A percentile compares a stretch with the other conserved stretches of the same genome.
Evolutionary conservation across 2,113 vertebrate genomes (phyloP).

Genomic region (Geococcyx californianus): DNA sequence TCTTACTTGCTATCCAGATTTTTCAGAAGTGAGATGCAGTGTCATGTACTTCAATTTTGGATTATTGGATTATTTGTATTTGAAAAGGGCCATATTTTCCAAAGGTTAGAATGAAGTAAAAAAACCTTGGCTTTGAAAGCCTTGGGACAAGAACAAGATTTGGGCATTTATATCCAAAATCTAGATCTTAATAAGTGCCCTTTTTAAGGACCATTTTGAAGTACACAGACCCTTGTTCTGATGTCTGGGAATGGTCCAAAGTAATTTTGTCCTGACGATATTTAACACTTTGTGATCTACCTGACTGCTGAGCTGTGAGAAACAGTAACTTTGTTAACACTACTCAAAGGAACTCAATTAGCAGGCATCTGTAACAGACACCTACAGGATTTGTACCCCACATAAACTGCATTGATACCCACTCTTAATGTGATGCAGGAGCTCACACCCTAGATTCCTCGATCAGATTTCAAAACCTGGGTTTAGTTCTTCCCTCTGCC

Average conservation of each 20-base stretch:
- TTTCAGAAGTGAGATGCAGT: not conserved
- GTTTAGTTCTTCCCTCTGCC: not conserved
- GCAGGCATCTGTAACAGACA: not conserved
- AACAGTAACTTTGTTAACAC: not conserved
- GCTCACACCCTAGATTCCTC: not conserved
- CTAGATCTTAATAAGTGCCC: no score
- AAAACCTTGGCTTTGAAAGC: not conserved
- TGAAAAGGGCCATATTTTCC: not conserved
- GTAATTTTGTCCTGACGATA: not conserved
- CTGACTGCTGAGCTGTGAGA: not conserved
- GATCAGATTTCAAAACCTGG: not conserved
- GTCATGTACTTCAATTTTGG: not conserved
- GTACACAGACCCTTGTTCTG: not conserved
- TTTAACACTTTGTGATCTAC: not conserved
- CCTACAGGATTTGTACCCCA: not conserved
- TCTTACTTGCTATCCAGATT: not conserved
- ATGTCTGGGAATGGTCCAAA: not conserved
- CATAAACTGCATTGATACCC: not conserved
- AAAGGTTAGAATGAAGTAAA: not conserved
- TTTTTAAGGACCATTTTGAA: not conserved
- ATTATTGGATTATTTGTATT: not conserved
- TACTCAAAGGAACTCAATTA: not conserved
- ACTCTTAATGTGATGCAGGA: accelerated
- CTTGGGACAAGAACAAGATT: not conserved
- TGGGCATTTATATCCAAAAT: not conserved